Conservation (phyloP, 2,113 vertebrate species). For the Aplodontia rufa region DNA sequence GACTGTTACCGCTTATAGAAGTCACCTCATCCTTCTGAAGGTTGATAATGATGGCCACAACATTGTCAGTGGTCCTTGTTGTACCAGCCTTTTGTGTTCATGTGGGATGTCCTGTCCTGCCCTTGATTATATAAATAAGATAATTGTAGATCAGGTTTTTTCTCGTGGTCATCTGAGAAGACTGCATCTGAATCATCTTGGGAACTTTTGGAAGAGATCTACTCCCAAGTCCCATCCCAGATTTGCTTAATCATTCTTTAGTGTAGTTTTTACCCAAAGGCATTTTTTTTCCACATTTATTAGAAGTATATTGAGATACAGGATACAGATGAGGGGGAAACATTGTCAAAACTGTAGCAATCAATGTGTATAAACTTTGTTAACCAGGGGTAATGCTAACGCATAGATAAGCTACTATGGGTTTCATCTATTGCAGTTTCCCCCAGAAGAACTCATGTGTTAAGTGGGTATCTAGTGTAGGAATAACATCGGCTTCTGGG, state of each 20-base stretch:
- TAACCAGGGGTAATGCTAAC: too few relatives aligned
- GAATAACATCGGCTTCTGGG: too few relatives aligned
- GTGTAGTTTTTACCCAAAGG: neutral
- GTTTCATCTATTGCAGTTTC: too few relatives aligned
- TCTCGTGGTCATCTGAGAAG: neutral
- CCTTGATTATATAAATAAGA: neutral
- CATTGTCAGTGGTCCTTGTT: neutral
- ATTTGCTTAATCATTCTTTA: neutral
- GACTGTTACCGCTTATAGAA: neutral
- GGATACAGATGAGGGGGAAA: too few relatives aligned
- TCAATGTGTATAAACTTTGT: too few relatives aligned
- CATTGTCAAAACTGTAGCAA: too few relatives aligned
- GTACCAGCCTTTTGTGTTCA: neutral
- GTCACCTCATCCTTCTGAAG: neutral
- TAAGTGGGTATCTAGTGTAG: too few relatives aligned
- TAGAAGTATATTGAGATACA: too few relatives aligned
- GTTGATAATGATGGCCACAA: neutral
- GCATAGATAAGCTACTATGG: too few relatives aligned
- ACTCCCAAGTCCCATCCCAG: neutral
- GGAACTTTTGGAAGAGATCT: neutral
- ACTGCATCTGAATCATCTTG: neutral
- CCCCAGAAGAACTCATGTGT: too few relatives aligned
- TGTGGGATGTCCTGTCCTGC: neutral
- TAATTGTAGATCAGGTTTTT: neutral
- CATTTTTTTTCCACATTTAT: too few relatives aligned